A percentile compares a stretch with the other conserved stretches of the same genome.
Conservation (phyloP, 2,888 invertebrate species). For the Petrophora chlorosata region DNA sequence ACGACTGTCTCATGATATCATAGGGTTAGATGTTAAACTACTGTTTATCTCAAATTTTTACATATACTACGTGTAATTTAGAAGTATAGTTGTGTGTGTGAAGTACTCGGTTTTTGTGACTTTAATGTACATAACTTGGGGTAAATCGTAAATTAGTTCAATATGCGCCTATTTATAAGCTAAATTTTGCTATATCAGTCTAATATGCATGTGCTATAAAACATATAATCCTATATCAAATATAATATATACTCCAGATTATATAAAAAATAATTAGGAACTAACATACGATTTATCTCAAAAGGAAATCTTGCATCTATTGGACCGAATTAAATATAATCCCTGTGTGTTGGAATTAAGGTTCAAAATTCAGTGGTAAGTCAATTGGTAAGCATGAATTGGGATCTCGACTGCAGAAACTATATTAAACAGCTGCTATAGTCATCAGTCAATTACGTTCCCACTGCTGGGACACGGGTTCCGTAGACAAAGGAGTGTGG, state of each 20-base stretch:
- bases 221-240: too few species aligned
- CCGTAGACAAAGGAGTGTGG: too few species aligned
- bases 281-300: slow-evolving; percentile 8
- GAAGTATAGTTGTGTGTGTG: slow-evolving; percentile 45
- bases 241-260: too few species aligned
- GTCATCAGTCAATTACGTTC: too few species aligned
- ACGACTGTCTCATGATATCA: slow-evolving; percentile 58
- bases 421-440: neutral
- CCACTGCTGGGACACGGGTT: too few species aligned
- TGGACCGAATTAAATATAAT: neutral
- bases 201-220: neutral
- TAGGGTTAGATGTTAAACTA: slow-evolving; percentile 39
- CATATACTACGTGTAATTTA: slow-evolving; percentile 44
- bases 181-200: neutral
- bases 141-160: slow-evolving; percentile 1
- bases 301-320: neutral
- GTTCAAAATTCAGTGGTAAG: slow-evolving; percentile 4
- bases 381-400: slow-evolving; percentile 5
- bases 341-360: slow-evolving; percentile 1
- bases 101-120: slow-evolving; percentile 24
- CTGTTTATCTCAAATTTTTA: slow-evolving; percentile 47
- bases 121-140: neutral
- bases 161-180: neutral
- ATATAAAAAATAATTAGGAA: neutral
- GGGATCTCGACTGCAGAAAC: slow-evolving; percentile 3